phyloP scores from a whole-genome alignment of 2,888 invertebrate species.

The Acanthococcus lagerstroemiae region DNA sequence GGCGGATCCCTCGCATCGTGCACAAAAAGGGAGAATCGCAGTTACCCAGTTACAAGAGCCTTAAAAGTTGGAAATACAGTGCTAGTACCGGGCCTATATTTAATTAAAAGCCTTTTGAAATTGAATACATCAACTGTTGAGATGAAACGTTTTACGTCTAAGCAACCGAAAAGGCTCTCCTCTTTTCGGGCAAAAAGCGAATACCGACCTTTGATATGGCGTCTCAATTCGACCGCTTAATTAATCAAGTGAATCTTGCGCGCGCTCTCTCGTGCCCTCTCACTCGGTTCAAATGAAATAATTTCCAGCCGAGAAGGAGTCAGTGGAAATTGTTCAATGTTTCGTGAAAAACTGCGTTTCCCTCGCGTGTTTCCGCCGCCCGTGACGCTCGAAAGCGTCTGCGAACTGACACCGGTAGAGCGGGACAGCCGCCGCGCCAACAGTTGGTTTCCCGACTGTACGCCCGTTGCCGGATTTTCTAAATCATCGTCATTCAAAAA shows the following conservation, averaged over 20 bases:
- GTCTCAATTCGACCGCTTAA: conserved; percentile 21
- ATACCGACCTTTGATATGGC: conserved; percentile 21
- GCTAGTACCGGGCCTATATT: conserved; percentile 7
- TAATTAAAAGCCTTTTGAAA: conserved; percentile 23
- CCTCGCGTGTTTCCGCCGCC: neutral
- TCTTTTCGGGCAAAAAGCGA: neutral
- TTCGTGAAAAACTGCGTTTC: conserved; percentile 19
- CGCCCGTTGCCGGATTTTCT: too few relatives aligned
- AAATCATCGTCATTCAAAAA: too few relatives aligned
- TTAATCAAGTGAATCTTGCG: conserved; percentile 20
- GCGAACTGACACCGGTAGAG: neutral
- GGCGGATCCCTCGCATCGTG: too few relatives aligned
- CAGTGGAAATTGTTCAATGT: conserved; percentile 20
- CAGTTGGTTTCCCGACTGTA: too few relatives aligned
- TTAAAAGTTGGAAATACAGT: conserved; percentile 10
- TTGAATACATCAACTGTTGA: conserved; percentile 20
- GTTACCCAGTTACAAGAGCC: too few relatives aligned
- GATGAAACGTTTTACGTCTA: conserved; percentile 19
- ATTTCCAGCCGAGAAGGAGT: conserved; percentile 8
- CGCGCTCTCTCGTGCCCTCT: too few relatives aligned
- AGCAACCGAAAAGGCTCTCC: conserved; percentile 9
- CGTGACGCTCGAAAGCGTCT: neutral
- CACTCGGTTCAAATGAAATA: conserved; percentile 18
- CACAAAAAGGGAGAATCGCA: too few relatives aligned
- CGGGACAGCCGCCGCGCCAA: neutral